These are phyloP conservation scores for Xerus inauris DNA, from an alignment of 2,113 vertebrate species.

Conservation along the genomic window DNA sequence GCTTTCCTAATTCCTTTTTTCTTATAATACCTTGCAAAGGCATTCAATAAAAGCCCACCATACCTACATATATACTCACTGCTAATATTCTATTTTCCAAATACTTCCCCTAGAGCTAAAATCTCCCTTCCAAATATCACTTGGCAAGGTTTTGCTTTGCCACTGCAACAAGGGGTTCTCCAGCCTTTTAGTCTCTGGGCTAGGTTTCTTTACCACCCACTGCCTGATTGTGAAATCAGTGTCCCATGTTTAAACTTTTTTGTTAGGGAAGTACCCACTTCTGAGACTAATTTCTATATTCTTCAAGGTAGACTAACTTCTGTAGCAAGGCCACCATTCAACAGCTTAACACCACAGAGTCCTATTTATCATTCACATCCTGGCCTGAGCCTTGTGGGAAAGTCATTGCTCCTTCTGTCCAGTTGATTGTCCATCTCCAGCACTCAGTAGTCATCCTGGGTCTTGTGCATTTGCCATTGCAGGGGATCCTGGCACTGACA, in stretches of 20 bases:
- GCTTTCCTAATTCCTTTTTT: background rate
- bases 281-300: background rate
- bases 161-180: background rate
- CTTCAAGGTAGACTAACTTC: background rate
- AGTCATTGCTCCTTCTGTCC: background rate
- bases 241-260: background rate
- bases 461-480: too few species aligned
- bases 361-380: background rate
- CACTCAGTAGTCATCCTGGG: background rate
- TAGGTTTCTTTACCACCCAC: background rate
- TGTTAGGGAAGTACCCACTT: background rate
- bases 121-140: background rate
- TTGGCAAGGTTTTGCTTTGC: background rate
- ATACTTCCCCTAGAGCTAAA: background rate
- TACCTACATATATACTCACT: background rate
- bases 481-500: too few species aligned
- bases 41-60: background rate
- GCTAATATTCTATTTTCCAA: background rate
- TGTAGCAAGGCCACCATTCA: background rate
- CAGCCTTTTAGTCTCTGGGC: background rate
- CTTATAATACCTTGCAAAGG: background rate
- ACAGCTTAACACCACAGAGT: background rate
- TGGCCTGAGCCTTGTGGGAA: background rate
- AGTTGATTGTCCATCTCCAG: background rate
- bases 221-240: background rate